Percentiles rank a stretch among this genome's conserved stretches.
phyloP scores from a whole-genome alignment of 2,113 vertebrate genomes.

The Pseudopipra pipra region DNA sequence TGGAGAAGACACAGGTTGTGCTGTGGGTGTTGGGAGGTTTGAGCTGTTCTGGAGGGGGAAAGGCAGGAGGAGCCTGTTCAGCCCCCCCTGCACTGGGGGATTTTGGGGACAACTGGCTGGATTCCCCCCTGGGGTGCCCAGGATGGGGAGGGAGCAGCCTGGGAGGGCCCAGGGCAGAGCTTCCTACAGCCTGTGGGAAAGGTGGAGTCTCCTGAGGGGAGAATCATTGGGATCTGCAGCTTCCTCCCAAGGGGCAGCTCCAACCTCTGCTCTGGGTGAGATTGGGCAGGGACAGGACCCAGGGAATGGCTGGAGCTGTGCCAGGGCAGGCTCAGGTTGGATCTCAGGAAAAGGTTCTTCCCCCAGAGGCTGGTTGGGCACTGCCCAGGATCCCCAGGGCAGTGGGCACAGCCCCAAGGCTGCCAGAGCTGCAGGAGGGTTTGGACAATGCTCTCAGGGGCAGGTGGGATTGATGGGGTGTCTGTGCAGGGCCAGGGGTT shows the following conservation, averaged over 20 bases:
- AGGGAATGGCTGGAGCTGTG: background rate
- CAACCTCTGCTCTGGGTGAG: background rate
- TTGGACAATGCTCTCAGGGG: fast-evolving
- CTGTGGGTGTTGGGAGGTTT: background rate
- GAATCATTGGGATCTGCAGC: background rate
- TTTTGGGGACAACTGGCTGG: background rate
- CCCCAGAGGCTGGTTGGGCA: background rate
- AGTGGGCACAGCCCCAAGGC: fast-evolving
- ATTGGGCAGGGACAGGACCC: background rate
- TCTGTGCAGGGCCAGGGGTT: background rate
- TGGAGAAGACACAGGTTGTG: background rate
- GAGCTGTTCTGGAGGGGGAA: background rate
- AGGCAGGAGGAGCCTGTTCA: background rate
- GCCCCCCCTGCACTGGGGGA: background rate
- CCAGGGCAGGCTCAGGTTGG: fast-evolving
- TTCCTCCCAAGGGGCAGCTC: background rate
- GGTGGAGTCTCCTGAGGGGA: background rate
- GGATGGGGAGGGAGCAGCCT: background rate
- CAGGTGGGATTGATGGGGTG: background rate
- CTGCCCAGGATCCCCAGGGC: background rate
- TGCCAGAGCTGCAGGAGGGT: background rate
- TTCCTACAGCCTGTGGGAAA: background rate
- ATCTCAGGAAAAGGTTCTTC: background rate
- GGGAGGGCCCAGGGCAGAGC: background rate
- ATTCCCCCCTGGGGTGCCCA: background rate